phyloP scores from a whole-genome alignment of 2,113 vertebrate genomes.

The Entosphenus tridentatus region DNA sequence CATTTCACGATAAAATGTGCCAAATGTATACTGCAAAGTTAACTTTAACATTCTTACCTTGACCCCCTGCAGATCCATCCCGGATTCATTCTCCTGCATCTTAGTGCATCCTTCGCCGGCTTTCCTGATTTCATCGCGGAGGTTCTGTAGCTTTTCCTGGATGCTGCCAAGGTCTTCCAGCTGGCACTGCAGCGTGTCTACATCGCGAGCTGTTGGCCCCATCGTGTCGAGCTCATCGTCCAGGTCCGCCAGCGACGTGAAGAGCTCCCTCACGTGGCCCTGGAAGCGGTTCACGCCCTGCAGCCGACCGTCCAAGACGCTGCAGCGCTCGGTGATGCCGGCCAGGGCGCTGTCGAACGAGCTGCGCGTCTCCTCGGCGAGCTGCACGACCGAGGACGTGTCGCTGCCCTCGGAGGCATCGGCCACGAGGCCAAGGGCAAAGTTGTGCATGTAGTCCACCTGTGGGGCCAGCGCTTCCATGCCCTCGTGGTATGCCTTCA shows the following conservation, averaged over 20 bases:
- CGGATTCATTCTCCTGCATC: conserved; percentile 3
- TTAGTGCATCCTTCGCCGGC: not conserved
- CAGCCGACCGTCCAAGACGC: conserved; percentile 51
- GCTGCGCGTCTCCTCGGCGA: conserved; percentile 38
- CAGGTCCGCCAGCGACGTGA: conserved; percentile 63
- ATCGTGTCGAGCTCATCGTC: conserved; percentile 79
- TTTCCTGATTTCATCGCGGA: conserved; percentile 15
- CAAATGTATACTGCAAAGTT: too few relatives aligned
- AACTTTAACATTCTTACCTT: not conserved
- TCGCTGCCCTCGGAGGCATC: conserved; percentile 41
- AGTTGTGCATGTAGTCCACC: conserved; percentile 60
- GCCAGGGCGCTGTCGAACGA: conserved; percentile 28
- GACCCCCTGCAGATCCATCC: conserved; percentile 4
- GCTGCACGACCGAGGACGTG: conserved; percentile 37
- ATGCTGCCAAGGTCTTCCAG: conserved; percentile 45
- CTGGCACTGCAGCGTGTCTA: conserved; percentile 73
- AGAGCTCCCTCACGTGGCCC: conserved; percentile 57
- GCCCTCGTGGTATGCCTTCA: conserved; percentile 55
- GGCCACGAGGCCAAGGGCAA: conserved; percentile 55
- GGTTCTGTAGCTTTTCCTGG: conserved; percentile 35
- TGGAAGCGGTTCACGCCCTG: conserved; percentile 76
- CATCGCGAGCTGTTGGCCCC: conserved; percentile 54
- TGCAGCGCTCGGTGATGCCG: conserved; percentile 36
- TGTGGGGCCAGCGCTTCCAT: conserved; percentile 52
- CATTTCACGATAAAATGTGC: too few relatives aligned